phyloP scores from a whole-genome alignment of 2,888 invertebrate genomes.

The Cantharis flavilabris region DNA sequence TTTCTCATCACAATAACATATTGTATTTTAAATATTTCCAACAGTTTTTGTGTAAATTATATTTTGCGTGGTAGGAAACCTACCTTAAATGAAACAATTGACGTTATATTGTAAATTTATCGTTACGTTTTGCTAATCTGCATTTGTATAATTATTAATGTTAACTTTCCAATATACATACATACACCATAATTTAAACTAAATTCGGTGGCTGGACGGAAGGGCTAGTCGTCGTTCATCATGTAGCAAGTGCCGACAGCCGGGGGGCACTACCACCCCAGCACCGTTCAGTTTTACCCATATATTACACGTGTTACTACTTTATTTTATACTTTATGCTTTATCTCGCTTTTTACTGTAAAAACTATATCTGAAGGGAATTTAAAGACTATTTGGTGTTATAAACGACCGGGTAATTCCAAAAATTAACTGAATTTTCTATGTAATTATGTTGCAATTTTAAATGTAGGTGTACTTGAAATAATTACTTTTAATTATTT shows the following conservation, averaged over 20 bases:
- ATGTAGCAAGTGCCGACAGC: constrained; percentile 34
- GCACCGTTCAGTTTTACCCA: constrained; percentile 28
- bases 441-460: constrained; percentile 24
- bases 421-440: constrained; percentile 14
- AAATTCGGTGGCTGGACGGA: constrained; percentile 30
- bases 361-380: constrained; percentile 20
- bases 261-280: constrained; percentile 7
- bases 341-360: constrained; percentile 7
- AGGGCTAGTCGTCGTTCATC: constrained; percentile 26
- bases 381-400: constrained; percentile 24
- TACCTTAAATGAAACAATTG: constrained; percentile 4
- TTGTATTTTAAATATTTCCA: neutral
- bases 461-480: constrained; percentile 13
- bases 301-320: constrained; percentile 44
- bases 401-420: constrained; percentile 18
- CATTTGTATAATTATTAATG: constrained; percentile 16
- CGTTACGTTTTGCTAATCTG: neutral
- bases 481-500: neutral
- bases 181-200: constrained; percentile 22
- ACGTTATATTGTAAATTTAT: neutral
- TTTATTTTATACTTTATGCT: constrained; percentile 34
- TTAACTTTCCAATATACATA: constrained; percentile 15
- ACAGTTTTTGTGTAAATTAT: neutral
- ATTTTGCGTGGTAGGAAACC: neutral
- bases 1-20: neutral